A percentile compares a stretch with the other conserved stretches of the same genome.
phyloP scores from a whole-genome alignment of 2,113 vertebrate species.

The Istiophorus platypterus region DNA sequence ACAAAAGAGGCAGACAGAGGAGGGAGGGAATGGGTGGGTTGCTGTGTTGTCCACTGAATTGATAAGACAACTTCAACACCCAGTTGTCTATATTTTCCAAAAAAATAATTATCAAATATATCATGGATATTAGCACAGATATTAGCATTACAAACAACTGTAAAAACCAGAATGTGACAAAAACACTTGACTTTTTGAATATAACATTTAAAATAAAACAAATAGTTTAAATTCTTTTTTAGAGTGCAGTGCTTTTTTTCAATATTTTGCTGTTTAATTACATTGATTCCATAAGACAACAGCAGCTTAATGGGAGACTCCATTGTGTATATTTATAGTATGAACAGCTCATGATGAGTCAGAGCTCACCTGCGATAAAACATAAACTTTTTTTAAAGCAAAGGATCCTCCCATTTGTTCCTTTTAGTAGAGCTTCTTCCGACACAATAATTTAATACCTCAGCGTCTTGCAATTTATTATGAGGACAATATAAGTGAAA shows the following conservation, averaged over 20 bases:
- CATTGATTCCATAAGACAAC: conserved; percentile 6
- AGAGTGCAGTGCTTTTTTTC: no score
- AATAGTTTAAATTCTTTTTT: no score
- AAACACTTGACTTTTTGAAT: background rate
- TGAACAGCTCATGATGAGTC: conserved; percentile 11
- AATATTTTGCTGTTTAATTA: background rate
- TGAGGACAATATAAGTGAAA: conserved; percentile 4
- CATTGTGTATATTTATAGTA: background rate
- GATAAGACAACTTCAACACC: conserved; percentile 68
- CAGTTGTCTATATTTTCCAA: background rate
- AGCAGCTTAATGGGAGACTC: conserved; percentile 21
- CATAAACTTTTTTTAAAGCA: background rate
- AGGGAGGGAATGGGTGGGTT: conserved; percentile 56
- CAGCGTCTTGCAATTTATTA: background rate
- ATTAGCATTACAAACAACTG: background rate
- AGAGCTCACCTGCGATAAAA: conserved; percentile 24
- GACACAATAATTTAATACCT: background rate
- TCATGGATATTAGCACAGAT: background rate
- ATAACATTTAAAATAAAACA: no score
- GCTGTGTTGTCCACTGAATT: conserved; percentile 55
- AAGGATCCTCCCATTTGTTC: conserved; percentile 1
- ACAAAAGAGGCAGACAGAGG: conserved; percentile 75
- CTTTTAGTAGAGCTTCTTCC: background rate
- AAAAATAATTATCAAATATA: background rate
- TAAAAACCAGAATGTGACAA: background rate